A percentile compares a stretch with the other conserved stretches of the same genome.
These are phyloP conservation scores for Acrobeloides nanus DNA, from an alignment of 2,888 invertebrate species.

Conservation along the genomic window DNA sequence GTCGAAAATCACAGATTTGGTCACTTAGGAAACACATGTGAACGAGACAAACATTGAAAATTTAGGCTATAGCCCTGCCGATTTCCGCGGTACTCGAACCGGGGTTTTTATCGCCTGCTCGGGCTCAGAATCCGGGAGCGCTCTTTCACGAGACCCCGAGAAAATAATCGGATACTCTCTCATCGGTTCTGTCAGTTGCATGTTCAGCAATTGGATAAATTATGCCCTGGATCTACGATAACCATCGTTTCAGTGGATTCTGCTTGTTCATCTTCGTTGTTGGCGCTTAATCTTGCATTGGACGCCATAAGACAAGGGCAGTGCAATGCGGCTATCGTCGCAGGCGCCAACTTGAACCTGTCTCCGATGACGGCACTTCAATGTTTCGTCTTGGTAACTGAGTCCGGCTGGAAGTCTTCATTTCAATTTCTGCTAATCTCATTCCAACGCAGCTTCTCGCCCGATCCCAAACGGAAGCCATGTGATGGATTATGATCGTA, in stretches of 20 bases:
- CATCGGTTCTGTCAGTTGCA: conserved; percentile 82
- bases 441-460: too few species aligned
- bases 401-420: conserved; percentile 78
- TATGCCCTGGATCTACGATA: conserved; percentile 77
- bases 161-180: conserved; percentile 68
- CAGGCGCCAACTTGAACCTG: conserved; percentile 77
- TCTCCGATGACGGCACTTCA: conserved; percentile 85
- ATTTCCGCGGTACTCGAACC: conserved; percentile 76
- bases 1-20: too few species aligned
- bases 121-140: conserved; percentile 80
- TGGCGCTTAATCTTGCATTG: conserved; percentile 62
- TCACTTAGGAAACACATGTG: too few species aligned
- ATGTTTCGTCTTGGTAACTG: conserved; percentile 82
- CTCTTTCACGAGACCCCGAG: conserved; percentile 71
- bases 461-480: too few species aligned
- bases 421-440: too few species aligned
- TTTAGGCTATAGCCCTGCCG: conserved; percentile 68
- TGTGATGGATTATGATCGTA: too few species aligned
- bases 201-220: conserved; percentile 83
- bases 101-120: conserved; percentile 91
- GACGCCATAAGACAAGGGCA: conserved; percentile 75
- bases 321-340: conserved; percentile 92
- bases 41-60: too few species aligned
- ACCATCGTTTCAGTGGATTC: conserved; percentile 92
- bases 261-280: conserved; percentile 88